Base-by-base conservation (phyloP, 2,113 vertebrate genomes). In the Rhegmatorhina hoffmannsi region DNA sequence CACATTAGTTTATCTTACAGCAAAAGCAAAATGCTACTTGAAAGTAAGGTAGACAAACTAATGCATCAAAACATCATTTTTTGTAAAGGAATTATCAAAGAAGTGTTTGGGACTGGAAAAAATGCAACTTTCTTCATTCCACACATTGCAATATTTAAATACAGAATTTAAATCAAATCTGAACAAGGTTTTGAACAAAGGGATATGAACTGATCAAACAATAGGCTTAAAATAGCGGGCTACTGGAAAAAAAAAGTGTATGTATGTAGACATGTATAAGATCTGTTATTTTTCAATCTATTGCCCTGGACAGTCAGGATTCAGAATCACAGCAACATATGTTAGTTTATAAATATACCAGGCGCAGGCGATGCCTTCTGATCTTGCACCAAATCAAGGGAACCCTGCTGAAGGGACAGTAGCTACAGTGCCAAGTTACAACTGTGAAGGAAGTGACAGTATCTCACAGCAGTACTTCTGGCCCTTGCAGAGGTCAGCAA, bases 371-470 rank as follows among this genome's bases (percentile, higher is more conserved):
- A 21, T 73, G 46, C n/a, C 52, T 84, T 91, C 70, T 91, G 78
- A 80, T 92, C 50, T 82, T 80, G 31, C 43, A 74, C 17, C 18
- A 84, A 43, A 40, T 77, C 38, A 43, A 79, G 43, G 56, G 66
- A 83, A 47, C 46, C 83, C 90, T 87, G 76, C 89, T 95, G 93
- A 88, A 76, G 83, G 60, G 77, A 84, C 26, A 67, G 46, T 49
- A 72, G 47, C 31, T 84, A 14, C 53, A 75, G 49, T 62, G 64
- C 88, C 94, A 92, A 84, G 59, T 44, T 72, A 66, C 73, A 83
- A 82, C 94, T 74, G 90, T 52, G 69, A 95, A 85, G 76, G 55
- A 91, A 95, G 74, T 90, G 69, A 93, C 86, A 96, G 59, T n/a
- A 62, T 63, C 60, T 68, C 90, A 66, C 73, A 94, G 72, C 49